phyloP scores from a whole-genome alignment of 2,888 invertebrate species.

The Parelbella ahira region DNA sequence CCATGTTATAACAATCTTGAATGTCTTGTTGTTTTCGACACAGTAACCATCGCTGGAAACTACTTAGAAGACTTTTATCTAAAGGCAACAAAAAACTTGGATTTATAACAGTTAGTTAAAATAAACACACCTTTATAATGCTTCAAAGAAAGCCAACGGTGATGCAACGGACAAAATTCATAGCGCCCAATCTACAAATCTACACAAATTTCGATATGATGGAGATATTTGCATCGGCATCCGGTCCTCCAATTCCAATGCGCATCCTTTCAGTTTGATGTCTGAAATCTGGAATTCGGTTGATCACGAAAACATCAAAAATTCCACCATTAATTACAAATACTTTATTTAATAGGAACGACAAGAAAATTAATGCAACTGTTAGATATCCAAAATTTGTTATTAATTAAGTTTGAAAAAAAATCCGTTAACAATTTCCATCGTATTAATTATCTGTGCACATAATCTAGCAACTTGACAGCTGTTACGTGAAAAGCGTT shows the following conservation, averaged over 20 bases:
- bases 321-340: slow-evolving; percentile 3
- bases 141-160: no score
- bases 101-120: no score
- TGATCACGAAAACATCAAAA: background rate
- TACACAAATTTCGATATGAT: slow-evolving; percentile 24
- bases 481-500: slow-evolving; percentile 21
- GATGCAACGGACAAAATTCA: no score
- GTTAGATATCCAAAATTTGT: slow-evolving; percentile 5
- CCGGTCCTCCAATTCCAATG: slow-evolving; percentile 8
- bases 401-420: slow-evolving; percentile 14
- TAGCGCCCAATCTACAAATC: background rate
- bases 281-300: slow-evolving; percentile 12
- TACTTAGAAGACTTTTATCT: no score
- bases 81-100: no score
- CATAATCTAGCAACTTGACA: no score
- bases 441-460: slow-evolving; percentile 16
- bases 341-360: no score
- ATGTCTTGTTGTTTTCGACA: no score
- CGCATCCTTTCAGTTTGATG: slow-evolving; percentile 7
- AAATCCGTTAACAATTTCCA: slow-evolving; percentile 1
- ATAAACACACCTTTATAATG: no score
- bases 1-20: no score
- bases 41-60: no score
- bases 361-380: slow-evolving; percentile 1
- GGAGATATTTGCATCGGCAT: background rate